A percentile compares a stretch with the other conserved stretches of the same genome.
These are phyloP conservation scores for Lytechinus variegatus DNA, from an alignment of 35 echinoderm and acorn worm genomes.

Conservation along the genomic window DNA sequence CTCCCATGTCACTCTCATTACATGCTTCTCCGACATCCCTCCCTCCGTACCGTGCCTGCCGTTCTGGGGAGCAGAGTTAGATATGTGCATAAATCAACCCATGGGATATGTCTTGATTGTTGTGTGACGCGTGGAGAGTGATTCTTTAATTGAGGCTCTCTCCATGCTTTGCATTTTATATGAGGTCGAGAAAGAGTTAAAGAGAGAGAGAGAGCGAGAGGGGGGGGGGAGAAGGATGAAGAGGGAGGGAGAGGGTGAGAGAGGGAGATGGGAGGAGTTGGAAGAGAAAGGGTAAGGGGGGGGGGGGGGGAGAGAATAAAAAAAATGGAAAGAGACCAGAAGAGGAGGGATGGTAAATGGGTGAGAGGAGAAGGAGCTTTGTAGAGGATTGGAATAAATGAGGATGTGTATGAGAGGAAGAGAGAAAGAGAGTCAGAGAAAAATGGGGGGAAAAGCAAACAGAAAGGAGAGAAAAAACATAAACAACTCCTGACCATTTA, in stretches of 20 bases:
- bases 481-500: no score
- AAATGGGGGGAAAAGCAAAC: no score
- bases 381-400: not conserved
- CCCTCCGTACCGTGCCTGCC: not conserved
- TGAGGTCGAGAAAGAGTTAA: not conserved
- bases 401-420: not conserved
- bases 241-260: not conserved
- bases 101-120: constrained; percentile 18
- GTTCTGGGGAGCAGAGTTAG: not conserved
- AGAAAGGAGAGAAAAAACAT: no score
- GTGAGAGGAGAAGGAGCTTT: not conserved
- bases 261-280: not conserved
- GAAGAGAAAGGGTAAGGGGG: not conserved
- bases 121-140: not conserved
- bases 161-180: not conserved
- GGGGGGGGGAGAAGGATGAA: not conserved
- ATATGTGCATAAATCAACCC: constrained; percentile 12
- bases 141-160: not conserved
- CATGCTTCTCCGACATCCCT: not conserved
- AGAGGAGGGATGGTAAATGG: not conserved
- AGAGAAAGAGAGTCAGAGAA: no score
- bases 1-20: constrained; percentile 10
- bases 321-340: not conserved
- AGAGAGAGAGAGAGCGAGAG: not conserved
- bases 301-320: not conserved